phyloP scores from a whole-genome alignment of 2,113 vertebrate genomes.

The Lichenostomus cassidix region DNA sequence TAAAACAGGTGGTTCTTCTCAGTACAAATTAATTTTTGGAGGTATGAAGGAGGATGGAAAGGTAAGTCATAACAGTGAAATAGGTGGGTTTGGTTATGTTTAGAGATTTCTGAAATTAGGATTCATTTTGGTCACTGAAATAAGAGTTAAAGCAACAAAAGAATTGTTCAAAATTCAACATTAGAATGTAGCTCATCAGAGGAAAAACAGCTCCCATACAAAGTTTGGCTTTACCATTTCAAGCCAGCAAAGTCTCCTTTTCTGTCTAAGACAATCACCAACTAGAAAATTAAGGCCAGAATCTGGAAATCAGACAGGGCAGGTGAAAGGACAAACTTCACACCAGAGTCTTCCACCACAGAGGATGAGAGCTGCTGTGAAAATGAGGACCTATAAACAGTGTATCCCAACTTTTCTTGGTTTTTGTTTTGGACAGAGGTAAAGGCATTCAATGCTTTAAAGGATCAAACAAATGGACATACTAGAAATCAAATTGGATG shows the following conservation, averaged over 20 bases:
- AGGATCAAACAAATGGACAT: neutral
- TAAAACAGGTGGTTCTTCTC: neutral
- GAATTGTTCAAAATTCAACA: neutral
- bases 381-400: neutral
- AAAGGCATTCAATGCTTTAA: neutral
- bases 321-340: neutral
- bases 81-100: neutral
- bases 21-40: neutral
- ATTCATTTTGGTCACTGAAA: neutral
- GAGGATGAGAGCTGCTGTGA: neutral
- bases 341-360: neutral
- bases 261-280: neutral
- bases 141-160: neutral
- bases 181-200: neutral
- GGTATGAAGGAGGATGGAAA: neutral
- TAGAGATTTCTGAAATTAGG: neutral
- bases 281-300: neutral
- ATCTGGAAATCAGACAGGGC: neutral
- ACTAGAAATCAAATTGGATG: neutral
- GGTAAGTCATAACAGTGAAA: neutral
- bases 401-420: neutral
- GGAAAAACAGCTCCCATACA: neutral
- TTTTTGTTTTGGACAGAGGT: neutral
- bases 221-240: neutral
- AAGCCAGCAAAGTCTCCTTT: neutral